A percentile compares a stretch with the other conserved stretches of the same genome.
Evolutionary conservation across 2,113 vertebrate species (phyloP).

Genomic region (Perccottus glenii): DNA sequence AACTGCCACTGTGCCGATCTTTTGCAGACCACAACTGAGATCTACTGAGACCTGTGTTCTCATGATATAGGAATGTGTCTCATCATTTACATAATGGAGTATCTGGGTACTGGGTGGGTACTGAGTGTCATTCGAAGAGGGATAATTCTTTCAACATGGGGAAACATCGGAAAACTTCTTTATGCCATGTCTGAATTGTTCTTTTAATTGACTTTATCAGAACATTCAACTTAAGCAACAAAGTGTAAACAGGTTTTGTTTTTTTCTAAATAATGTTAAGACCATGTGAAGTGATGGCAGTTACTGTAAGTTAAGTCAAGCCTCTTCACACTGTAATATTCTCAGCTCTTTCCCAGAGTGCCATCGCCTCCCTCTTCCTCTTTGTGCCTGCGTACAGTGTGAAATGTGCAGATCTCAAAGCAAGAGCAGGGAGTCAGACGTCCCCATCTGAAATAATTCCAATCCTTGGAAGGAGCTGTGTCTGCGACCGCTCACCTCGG

Average conservation of each 20-base stretch:
- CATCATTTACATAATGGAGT: too few species aligned
- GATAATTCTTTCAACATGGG: too few species aligned
- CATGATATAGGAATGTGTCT: too few species aligned
- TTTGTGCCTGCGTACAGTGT: conserved; percentile 31
- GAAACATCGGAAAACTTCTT: too few species aligned
- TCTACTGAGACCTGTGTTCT: too few species aligned
- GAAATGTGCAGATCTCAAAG: conserved; percentile 34
- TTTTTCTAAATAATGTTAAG: neutral
- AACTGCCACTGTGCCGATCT: too few species aligned
- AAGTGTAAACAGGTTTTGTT: neutral
- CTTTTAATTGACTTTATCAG: too few species aligned
- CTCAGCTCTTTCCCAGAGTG: neutral
- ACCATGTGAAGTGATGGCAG: conserved; percentile 6
- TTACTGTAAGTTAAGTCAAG: conserved; percentile 6
- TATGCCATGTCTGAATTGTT: too few species aligned
- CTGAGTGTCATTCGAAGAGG: too few species aligned
- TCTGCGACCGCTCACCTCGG: conserved; percentile 65
- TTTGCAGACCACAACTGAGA: too few species aligned
- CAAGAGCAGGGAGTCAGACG: conserved; percentile 31
- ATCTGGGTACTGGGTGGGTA: too few species aligned
- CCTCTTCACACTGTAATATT: conserved; percentile 12
- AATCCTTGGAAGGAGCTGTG: conserved; percentile 54
- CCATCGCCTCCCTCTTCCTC: conserved; percentile 4
- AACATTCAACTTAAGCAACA: neutral
- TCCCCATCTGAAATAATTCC: conserved; percentile 65